phyloP scores from a whole-genome alignment of 2,797 vertebrate genomes.

The Siniperca undulata region DNA sequence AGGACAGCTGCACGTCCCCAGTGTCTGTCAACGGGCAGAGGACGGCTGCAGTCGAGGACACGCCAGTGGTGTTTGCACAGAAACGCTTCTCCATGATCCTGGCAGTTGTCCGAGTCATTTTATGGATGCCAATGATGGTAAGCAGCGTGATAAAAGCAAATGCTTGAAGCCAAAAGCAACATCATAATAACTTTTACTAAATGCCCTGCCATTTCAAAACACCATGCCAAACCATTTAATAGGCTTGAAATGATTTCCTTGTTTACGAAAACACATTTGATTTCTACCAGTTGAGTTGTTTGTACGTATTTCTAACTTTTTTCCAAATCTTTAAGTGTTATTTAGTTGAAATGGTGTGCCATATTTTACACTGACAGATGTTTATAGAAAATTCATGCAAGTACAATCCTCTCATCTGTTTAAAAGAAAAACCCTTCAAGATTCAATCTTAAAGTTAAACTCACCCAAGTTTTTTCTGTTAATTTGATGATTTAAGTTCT shows the following conservation, averaged over 20 bases:
- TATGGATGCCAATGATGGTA: constrained; percentile 99
- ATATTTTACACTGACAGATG: not conserved
- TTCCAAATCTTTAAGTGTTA: not conserved
- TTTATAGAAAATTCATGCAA: not conserved
- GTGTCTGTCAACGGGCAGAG: constrained; percentile 55
- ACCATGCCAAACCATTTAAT: not conserved
- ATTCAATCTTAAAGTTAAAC: not conserved
- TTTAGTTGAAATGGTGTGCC: not conserved
- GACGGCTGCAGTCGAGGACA: constrained; percentile 72
- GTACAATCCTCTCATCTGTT: not conserved
- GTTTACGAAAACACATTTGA: not conserved
- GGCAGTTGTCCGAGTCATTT: constrained; percentile 89
- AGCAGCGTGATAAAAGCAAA: constrained; percentile 60
- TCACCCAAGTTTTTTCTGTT: not conserved
- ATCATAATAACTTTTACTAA: not conserved
- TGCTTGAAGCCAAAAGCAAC: not conserved
- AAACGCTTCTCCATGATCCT: constrained; percentile 96
- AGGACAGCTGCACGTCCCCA: constrained; percentile 66
- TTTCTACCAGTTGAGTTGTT: not conserved
- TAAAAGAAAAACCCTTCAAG: not conserved
- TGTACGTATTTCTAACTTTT: not conserved
- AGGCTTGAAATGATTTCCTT: not conserved
- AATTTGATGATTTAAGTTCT: not conserved
- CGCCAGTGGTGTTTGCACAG: constrained; percentile 88
- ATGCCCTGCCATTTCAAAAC: not conserved